A percentile compares a stretch with the other conserved stretches of the same genome.
Conservation (phyloP, 2,113 vertebrate genomes). For the Greenwoodochromis staneri region DNA sequence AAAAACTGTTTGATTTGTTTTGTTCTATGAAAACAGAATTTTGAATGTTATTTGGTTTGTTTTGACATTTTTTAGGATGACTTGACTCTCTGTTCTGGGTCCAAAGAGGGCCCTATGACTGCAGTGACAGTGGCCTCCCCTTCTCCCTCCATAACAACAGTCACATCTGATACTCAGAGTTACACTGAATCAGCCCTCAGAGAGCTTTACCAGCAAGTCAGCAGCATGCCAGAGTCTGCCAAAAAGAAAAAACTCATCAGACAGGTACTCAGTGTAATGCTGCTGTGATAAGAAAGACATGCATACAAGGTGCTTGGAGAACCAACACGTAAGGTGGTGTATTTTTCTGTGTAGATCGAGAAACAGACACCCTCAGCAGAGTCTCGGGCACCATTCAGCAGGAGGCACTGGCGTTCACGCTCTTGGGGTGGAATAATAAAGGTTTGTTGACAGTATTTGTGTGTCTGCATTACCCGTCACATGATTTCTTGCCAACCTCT, state of each 20-base stretch:
- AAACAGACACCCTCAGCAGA: slow-evolving; percentile 44
- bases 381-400: slow-evolving; percentile 16
- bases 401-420: slow-evolving; percentile 57
- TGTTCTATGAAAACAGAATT: not conserved
- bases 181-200: slow-evolving; percentile 84
- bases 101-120: slow-evolving; percentile 44
- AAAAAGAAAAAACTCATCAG: slow-evolving; percentile 95
- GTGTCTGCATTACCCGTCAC: not conserved
- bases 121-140: slow-evolving; percentile 1
- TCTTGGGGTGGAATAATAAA: slow-evolving; percentile 63
- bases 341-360: slow-evolving; percentile 43
- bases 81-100: slow-evolving; percentile 72
- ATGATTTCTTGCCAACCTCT: not conserved
- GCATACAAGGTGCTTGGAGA: not conserved
- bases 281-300: not conserved
- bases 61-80: slow-evolving; percentile 77
- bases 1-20: not conserved
- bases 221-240: slow-evolving; percentile 87
- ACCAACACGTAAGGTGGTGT: not conserved
- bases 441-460: slow-evolving; percentile 4
- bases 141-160: slow-evolving; percentile 10
- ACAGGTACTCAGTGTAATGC: slow-evolving; percentile 64
- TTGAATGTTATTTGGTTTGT: not conserved
- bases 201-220: slow-evolving; percentile 88
- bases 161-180: slow-evolving; percentile 62